Base-by-base conservation (phyloP, 2,113 vertebrate species). In the Strigops habroptila region DNA sequence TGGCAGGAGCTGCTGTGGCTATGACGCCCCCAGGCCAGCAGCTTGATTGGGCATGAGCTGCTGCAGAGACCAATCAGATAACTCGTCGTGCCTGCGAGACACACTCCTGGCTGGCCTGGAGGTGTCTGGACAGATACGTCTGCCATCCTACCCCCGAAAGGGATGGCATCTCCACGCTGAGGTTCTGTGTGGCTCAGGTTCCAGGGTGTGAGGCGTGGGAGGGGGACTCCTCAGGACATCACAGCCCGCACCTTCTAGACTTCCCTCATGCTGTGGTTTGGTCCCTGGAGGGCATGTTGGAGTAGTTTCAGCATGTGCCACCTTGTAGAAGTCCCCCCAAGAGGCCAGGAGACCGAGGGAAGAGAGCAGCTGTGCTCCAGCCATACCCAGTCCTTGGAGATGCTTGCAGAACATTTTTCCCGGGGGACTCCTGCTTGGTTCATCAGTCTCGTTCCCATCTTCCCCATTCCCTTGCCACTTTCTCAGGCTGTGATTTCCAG, bases 81-180 rank as follows among this genome's bases (percentile, higher is more conserved):
- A 43, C 52, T 71, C 4, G 0, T 68, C 60, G 71, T 60, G 43
- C 25, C 60, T 10, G 18, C 7, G 19, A 46, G 88, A 78, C 41
- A 19, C 30, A 63, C 55, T 77, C 31, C 82, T 15, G 7, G 64
- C 69, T 94, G 91, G 76, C 83, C 90, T 89, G 79, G 46, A 83
- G 68, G 70, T 94, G 75, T 82, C 79, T 31, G 37, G 62, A 14
- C 10, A 93, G 93, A 86, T 79, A 85, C 3, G 33, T 68, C 24
- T 73, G 59, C 57, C 4, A 3, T 48, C 57, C 2, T 4, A 15
- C n/a, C 65, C 81, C 33, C 1, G 2, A 57, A 83, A 92, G 24
- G 74, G 63, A 57, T 5, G 3, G 59, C 51, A 68, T 44, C 41
- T 84, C 43, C 37, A 21, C 2, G 0, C 27, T 41, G 39, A 65